Percentiles rank a stretch among this genome's conserved stretches.
Conservation (phyloP, 2,113 vertebrate species). For the Paradisaea rubra region DNA sequence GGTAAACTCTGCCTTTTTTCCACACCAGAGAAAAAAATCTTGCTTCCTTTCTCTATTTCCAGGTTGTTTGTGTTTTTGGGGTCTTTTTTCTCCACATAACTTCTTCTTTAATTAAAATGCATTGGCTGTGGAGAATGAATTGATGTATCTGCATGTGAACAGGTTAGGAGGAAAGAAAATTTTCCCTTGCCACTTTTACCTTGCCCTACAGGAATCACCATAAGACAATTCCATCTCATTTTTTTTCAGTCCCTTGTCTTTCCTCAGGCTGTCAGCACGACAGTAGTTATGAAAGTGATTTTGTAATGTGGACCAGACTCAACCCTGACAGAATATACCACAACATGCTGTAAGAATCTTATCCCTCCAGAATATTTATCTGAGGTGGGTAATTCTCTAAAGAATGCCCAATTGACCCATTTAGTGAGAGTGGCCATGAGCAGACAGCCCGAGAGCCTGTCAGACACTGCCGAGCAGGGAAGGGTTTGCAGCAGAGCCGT, state of each 20-base stretch:
- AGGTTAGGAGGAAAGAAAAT: not conserved
- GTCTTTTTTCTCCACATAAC: accelerated
- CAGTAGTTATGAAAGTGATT: not conserved
- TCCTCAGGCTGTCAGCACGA: not conserved
- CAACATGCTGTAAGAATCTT: not conserved
- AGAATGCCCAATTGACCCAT: accelerated
- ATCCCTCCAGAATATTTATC: not conserved
- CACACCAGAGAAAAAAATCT: not conserved
- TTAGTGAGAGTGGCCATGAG: accelerated
- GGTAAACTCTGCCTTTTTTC: not conserved
- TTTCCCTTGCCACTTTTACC: not conserved
- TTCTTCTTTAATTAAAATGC: not conserved
- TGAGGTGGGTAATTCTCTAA: not conserved
- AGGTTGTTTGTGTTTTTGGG: not conserved
- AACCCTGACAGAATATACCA: not conserved
- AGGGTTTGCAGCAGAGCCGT: not conserved
- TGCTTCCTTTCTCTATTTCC: not conserved
- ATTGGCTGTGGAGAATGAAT: not conserved
- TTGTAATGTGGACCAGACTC: not conserved
- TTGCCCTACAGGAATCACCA: not conserved
- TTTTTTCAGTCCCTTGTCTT: not conserved
- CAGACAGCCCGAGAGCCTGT: not conserved
- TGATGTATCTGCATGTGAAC: not conserved
- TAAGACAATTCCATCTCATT: not conserved
- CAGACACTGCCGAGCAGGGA: not conserved